These are phyloP conservation scores for Leptogaster cylindrica DNA, from an alignment of 2,888 invertebrate species.

Conservation along the genomic window DNA sequence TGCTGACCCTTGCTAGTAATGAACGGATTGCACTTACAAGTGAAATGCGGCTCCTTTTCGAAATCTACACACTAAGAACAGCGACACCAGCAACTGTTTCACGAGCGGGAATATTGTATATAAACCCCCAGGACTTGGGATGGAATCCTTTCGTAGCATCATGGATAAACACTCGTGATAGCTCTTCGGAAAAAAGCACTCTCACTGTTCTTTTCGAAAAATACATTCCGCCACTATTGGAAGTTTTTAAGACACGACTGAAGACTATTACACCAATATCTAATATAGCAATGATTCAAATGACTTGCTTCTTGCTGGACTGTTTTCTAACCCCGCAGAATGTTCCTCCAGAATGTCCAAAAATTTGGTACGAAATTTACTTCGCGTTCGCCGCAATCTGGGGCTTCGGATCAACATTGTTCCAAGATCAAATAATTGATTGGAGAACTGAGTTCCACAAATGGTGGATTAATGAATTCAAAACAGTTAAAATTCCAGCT, in stretches of 20 bases:
- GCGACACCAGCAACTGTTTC: slow-evolving; percentile 97
- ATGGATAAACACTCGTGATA: slow-evolving; percentile 81
- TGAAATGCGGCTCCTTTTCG: slow-evolving; percentile 90
- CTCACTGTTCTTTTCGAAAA: slow-evolving; percentile 90
- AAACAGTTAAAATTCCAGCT: slow-evolving; percentile 84
- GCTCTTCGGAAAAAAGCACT: slow-evolving; percentile 77
- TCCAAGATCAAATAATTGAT: slow-evolving; percentile 89
- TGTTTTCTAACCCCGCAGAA: slow-evolving; percentile 81
- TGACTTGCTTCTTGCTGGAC: slow-evolving; percentile 86
- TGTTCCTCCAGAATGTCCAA: slow-evolving; percentile 86
- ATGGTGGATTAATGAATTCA: slow-evolving; percentile 94
- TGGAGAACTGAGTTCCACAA: slow-evolving; percentile 94
- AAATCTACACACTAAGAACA: slow-evolving; percentile 86
- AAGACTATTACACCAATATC: slow-evolving; percentile 91
- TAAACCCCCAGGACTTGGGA: slow-evolving; percentile 92
- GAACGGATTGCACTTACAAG: slow-evolving; percentile 91
- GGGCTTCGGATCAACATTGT: slow-evolving; percentile 92
- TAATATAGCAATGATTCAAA: slow-evolving; percentile 87
- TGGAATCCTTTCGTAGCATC: slow-evolving; percentile 93
- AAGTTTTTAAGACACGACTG: slow-evolving; percentile 73
- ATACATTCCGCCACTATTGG: slow-evolving; percentile 85
- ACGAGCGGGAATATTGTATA: slow-evolving; percentile 90
- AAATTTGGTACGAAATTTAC: slow-evolving; percentile 90
- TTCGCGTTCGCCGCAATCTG: slow-evolving; percentile 90
- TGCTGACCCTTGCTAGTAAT: slow-evolving; percentile 89